Evolutionary conservation across 2,797 vertebrate genomes (phyloP), one percentile per base, ranked within the genome.

Genomic region (Oreortyx pictus): DNA sequence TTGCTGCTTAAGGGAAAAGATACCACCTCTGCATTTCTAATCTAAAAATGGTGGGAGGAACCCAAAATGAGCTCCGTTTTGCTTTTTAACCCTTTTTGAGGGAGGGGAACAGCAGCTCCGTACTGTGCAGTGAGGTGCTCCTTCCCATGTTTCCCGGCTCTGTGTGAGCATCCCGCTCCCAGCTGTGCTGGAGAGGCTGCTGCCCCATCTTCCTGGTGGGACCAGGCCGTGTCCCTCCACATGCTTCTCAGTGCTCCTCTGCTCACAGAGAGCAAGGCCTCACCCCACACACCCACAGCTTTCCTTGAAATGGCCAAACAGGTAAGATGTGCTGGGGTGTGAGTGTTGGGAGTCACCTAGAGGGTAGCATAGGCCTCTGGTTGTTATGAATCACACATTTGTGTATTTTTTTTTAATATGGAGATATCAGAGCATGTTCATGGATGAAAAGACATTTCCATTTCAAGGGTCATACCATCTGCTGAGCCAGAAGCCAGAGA

Each of bases 381-480:
- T 81, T 88, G 60, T 60, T 62, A 33, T 33, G 86, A 84, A 88
- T 20, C 74, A 43, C 44, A 25, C 68, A 9, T 49, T 41, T 54
- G 66, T 44, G 6, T 80, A 12, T 52, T 33, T 71, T 35, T 90
- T 81, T 25, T 25, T 41, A 85, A 93, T 77, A 31, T 41, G 74
- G 85, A 92, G 65, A 50, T 88, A 87, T 68, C 86, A 65, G 88
- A 93, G 83, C 15, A 0, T 56, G 83, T 65, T 93, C 15, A 13
- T 68, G 94, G 90, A 88, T 96, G 90, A 93, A 93, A 91, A 88
- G 82, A 47, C 75, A 18, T 96, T 94, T 91, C 92, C 95, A 93
- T 96, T 92, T 94, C 88, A 92, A 90, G 86, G 94, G 88, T 84
- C 67, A 16, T 50, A 54, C 19, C 11, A 1, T 91, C 87, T 6